These are phyloP conservation scores for Prosapia bicincta DNA, from an alignment of 2,888 invertebrate genomes.

Conservation along the genomic window DNA sequence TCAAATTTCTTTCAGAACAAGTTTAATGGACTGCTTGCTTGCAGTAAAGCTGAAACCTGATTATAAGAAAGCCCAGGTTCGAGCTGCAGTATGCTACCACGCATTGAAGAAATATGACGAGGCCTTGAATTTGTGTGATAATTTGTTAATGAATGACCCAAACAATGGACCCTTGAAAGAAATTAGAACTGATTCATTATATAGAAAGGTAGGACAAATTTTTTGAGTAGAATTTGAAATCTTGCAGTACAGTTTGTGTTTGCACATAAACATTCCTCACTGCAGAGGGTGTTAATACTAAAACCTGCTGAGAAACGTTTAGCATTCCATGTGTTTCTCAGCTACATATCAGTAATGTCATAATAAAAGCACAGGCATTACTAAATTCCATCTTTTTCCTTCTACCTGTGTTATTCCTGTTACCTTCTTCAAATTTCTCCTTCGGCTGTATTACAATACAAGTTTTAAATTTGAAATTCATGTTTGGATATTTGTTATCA, in stretches of 20 bases:
- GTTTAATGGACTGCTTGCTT: constrained; percentile 73
- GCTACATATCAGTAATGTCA: too few relatives aligned
- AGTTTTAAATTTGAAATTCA: too few relatives aligned
- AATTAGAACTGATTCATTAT: constrained; percentile 53
- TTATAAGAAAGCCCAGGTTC: constrained; percentile 71
- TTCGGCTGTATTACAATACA: too few relatives aligned
- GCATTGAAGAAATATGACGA: constrained; percentile 64
- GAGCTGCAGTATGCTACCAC: constrained; percentile 72
- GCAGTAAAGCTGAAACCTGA: constrained; percentile 71
- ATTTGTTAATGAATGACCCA: constrained; percentile 56
- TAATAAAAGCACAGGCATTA: too few relatives aligned
- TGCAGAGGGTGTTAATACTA: too few relatives aligned
- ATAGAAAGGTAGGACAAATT: constrained; percentile 47
- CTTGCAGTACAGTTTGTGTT: constrained; percentile 21
- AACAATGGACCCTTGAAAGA: constrained; percentile 55
- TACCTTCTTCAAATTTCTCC: too few relatives aligned
- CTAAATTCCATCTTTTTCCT: too few relatives aligned
- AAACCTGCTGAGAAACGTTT: too few relatives aligned
- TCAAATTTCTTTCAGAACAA: constrained; percentile 62
- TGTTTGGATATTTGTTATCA: too few relatives aligned
- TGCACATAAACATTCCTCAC: too few relatives aligned
- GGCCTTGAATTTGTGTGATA: constrained; percentile 68
- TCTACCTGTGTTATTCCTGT: too few relatives aligned
- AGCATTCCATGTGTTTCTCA: too few relatives aligned
- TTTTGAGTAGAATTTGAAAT: constrained; percentile 3